Base-by-base conservation (phyloP, 2,797 vertebrate species). In the Prunella strophiata region DNA sequence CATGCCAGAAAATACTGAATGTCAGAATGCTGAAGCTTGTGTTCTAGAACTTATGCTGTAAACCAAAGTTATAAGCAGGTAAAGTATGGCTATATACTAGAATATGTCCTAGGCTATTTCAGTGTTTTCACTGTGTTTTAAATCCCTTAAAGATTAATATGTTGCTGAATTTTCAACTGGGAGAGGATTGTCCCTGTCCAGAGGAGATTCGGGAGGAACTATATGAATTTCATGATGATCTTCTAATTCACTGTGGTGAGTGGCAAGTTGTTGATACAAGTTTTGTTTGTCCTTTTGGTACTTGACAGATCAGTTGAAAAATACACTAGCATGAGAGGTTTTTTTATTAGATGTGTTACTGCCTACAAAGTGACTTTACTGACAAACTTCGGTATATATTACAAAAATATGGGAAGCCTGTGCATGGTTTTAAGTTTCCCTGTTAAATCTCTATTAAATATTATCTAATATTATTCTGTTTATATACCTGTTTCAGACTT, bases 101-200 rank as follows among this genome's bases (percentile, higher is more conserved):
- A 63, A 43, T 45, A 25, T 27, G 7, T 71, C 18, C 61, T 61
- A 58, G 16, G 3, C 8, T 74, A 9, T 38, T 36, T 70, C 50
- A 66, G 30, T 95, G 57, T 72, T 91, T 92, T 95, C 85, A 91
- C 17, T 89, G 27, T 88, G 14, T 93, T 71, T 97, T 66, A 95
- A 79, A 92, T 77, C n/a, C 63, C 68, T 98, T 98, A 78, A 95
- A 99, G 99, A 99, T 99, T 96, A 99, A 99, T 97, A 99, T 99
- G 99, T 97, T 99, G 85, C 97, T 99, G 93, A 99, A 99, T 96
- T 99, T 99, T 97, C 99, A 98, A 97, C 97, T 98, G 94, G 99
- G 99, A 34, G 99, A 99, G 55, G 99, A 99, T 95, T 99, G 99
- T 88, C 99, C 99, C 3, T 99, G 99, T 95, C 99, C 99, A n/a